These are phyloP conservation scores for Anser brachyrhynchus DNA, from an alignment of 2,113 vertebrate species.

Conservation along the genomic window DNA sequence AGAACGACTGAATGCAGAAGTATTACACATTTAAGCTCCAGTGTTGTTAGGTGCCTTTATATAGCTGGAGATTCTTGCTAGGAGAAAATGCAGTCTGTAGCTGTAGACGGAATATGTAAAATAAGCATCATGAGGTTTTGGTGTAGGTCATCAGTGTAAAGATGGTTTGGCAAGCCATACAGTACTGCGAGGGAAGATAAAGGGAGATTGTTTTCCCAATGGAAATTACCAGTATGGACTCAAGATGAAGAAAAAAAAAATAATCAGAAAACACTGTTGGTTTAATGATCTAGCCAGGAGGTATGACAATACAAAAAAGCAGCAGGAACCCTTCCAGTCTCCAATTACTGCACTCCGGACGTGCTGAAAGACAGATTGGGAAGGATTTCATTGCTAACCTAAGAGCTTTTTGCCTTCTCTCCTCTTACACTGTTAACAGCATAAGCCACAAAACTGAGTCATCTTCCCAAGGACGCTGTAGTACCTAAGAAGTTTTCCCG, in stretches of 20 bases:
- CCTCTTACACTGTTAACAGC: neutral
- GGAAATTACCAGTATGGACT: neutral
- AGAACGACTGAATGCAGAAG: neutral
- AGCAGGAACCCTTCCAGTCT: neutral
- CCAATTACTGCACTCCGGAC: neutral
- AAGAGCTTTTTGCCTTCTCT: neutral
- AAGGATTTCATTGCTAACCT: neutral
- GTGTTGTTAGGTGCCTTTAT: neutral
- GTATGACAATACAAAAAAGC: neutral
- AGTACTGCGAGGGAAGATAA: neutral
- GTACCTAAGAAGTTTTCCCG: neutral
- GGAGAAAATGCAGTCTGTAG: neutral
- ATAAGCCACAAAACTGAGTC: neutral
- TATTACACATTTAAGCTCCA: fast-evolving
- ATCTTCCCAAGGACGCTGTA: neutral
- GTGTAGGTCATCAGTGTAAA: neutral
- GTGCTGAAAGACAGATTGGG: neutral
- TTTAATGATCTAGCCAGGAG: neutral
- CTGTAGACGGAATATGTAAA: neutral
- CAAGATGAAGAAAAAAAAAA: neutral
- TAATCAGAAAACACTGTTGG: neutral
- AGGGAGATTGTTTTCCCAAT: neutral
- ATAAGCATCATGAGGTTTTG: neutral
- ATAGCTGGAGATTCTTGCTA: neutral
- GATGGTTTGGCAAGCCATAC: neutral